Conservation (phyloP, 30 jellyfish, hydroid and myxozoan species). For the Aurelia aurita complex sp. Pacific region DNA sequence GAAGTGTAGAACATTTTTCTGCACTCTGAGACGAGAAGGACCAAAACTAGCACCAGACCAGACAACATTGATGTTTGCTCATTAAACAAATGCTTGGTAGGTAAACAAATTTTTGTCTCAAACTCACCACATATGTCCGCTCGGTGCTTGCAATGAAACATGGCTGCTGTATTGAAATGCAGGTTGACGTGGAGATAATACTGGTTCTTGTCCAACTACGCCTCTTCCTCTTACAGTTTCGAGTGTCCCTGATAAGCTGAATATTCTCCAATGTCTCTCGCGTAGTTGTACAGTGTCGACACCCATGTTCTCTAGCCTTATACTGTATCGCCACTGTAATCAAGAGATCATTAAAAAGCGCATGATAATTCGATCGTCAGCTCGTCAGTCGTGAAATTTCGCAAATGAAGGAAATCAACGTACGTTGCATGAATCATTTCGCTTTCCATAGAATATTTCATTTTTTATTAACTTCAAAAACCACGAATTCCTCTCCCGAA, state of each 20-base stretch:
- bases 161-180: conserved; percentile 99
- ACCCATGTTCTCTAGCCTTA: conserved; percentile 91
- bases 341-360: not conserved
- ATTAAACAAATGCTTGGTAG: no score
- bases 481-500: no score
- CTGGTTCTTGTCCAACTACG: conserved; percentile 98
- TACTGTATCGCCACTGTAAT: conserved; percentile 90
- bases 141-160: conserved; percentile 94
- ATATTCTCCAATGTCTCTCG: conserved; percentile 97
- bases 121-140: conserved; percentile 98
- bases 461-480: no score
- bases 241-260: conserved; percentile 90
- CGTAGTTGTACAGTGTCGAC: conserved; percentile 82
- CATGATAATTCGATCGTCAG: no score
- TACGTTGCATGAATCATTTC: no score
- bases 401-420: no score
- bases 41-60: no score
- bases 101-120: not conserved
- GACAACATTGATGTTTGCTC: no score
- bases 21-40: no score
- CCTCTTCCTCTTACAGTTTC: conserved; percentile 98
- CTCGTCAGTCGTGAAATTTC: no score
- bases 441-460: no score
- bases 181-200: conserved; percentile 87
- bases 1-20: no score